Evolutionary conservation across 2,888 invertebrate species (phyloP).

Genomic region (Carpatolechia fugitivella): DNA sequence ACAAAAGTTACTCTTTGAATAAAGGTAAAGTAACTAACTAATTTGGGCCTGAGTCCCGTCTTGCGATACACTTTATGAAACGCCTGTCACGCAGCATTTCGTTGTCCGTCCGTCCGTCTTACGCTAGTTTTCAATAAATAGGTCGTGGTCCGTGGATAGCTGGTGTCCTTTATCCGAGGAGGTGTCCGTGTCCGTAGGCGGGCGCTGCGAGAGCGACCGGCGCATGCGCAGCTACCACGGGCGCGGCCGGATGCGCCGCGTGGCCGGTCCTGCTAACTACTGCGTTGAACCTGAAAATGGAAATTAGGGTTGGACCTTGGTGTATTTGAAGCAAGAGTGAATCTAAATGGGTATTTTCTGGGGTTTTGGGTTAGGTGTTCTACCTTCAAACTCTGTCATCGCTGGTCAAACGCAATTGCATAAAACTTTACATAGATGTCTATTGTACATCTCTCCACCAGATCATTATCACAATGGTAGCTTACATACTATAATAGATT

Average conservation of each 20-base stretch:
- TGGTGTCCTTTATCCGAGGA: conserved; percentile 48
- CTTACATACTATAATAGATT: too few relatives aligned
- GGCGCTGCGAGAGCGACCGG: conserved; percentile 60
- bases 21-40: conserved; percentile 33
- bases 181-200: conserved; percentile 54
- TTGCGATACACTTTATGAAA: conserved; percentile 58
- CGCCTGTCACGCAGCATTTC: conserved; percentile 40
- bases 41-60: conserved; percentile 65
- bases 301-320: too few relatives aligned
- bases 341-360: too few relatives aligned
- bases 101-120: conserved; percentile 63
- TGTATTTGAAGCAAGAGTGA: too few relatives aligned
- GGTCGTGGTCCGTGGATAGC: conserved; percentile 37
- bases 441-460: too few relatives aligned
- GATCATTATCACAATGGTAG: too few relatives aligned
- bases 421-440: too few relatives aligned
- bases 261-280: conserved; percentile 79
- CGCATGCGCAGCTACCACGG: conserved; percentile 18
- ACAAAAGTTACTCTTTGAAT: conserved; percentile 56
- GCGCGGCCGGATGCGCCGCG: conserved; percentile 72
- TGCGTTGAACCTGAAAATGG: conserved; percentile 76
- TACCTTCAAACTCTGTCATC: too few relatives aligned
- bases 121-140: conserved; percentile 66
- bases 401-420: too few relatives aligned
- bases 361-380: too few relatives aligned